phyloP scores from a whole-genome alignment of 2,113 vertebrate species.

The Daboia siamensis region DNA sequence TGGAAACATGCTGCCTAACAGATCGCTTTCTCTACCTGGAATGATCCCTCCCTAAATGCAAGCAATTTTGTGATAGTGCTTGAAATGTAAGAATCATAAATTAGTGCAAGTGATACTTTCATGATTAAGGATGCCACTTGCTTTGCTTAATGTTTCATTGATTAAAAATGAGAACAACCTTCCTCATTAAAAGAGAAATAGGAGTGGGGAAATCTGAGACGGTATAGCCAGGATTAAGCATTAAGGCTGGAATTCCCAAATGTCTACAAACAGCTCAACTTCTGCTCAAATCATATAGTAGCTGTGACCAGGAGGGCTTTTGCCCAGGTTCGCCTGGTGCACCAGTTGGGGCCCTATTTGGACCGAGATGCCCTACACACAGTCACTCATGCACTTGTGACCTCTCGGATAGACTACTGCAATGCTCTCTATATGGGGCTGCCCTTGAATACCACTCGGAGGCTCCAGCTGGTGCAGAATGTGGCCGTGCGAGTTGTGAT shows the following conservation, averaged over 20 bases:
- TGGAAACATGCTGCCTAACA: slow-evolving; percentile 69
- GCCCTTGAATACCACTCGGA: too few species aligned
- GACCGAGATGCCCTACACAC: too few species aligned
- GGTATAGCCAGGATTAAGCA: not conserved
- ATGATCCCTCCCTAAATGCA: slow-evolving; percentile 60
- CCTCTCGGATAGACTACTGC: too few species aligned
- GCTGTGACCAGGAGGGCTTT: too few species aligned
- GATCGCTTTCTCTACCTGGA: slow-evolving; percentile 59
- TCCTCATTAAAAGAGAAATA: slow-evolving; percentile 63
- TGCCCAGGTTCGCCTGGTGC: too few species aligned
- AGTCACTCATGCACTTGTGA: too few species aligned
- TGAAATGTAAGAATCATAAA: slow-evolving; percentile 62
- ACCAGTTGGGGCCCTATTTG: too few species aligned
- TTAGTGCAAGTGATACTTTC: slow-evolving; percentile 68
- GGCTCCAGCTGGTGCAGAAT: too few species aligned
- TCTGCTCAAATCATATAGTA: too few species aligned
- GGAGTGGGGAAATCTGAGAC: slow-evolving; percentile 44
- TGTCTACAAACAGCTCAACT: not conserved
- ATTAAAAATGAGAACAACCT: slow-evolving; percentile 59
- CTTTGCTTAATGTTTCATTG: slow-evolving; percentile 62
- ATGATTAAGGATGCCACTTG: slow-evolving; percentile 63
- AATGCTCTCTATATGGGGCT: too few species aligned
- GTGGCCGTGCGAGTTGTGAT: too few species aligned
- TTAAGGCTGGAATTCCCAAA: slow-evolving; percentile 7
- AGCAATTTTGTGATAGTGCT: slow-evolving; percentile 51